A percentile compares a stretch with the other conserved stretches of the same genome.
Conservation (phyloP, 2,888 invertebrate species). For the Tethea ocularis region DNA sequence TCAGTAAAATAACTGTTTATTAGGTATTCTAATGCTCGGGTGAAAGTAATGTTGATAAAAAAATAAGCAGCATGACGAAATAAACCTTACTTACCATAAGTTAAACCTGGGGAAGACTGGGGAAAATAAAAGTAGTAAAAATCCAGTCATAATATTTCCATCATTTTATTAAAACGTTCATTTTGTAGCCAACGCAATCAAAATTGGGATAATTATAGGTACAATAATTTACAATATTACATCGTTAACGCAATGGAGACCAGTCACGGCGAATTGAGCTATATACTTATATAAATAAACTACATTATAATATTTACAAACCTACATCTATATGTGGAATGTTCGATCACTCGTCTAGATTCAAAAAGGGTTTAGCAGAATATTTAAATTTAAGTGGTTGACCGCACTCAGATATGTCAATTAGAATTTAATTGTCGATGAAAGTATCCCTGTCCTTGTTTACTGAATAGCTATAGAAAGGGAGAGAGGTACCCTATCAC, state of each 20-base stretch:
- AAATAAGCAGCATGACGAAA: too few species aligned
- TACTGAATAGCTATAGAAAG: background rate
- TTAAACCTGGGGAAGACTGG: too few species aligned
- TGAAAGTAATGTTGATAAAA: too few species aligned
- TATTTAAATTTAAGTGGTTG: background rate
- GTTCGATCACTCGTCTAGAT: background rate
- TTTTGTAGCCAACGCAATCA: conserved; percentile 40
- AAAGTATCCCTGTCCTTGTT: background rate
- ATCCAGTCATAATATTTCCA: conserved; percentile 36
- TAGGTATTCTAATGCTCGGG: too few species aligned
- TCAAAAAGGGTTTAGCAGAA: background rate
- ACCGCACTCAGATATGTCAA: background rate
- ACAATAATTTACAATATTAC: conserved; percentile 42
- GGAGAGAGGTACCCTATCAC: too few species aligned
- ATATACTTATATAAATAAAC: conserved; percentile 22
- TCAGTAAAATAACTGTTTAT: too few species aligned
- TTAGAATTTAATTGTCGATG: background rate
- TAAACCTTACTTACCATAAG: too few species aligned
- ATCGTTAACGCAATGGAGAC: conserved; percentile 3
- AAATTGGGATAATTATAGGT: conserved; percentile 39
- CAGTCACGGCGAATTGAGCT: conserved; percentile 44
- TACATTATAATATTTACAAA: conserved; percentile 16
- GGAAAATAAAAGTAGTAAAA: conserved; percentile 27
- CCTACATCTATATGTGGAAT: conserved; percentile 10
- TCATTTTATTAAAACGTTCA: conserved; percentile 58